phyloP scores from a whole-genome alignment of 2,113 vertebrate genomes.

The Tamias sibiricus region DNA sequence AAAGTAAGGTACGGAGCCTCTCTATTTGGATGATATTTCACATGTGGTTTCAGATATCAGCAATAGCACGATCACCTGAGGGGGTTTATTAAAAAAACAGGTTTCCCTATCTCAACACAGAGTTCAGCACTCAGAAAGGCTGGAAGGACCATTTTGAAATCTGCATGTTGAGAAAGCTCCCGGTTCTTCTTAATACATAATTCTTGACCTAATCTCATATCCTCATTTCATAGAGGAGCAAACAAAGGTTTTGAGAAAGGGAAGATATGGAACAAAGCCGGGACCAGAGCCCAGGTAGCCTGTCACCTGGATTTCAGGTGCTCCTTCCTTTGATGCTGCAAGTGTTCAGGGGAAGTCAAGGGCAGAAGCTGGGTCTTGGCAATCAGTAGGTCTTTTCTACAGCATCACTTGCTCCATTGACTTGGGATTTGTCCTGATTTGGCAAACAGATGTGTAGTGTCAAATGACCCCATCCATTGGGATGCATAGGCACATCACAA shows the following conservation, averaged over 20 bases:
- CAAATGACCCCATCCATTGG: not conserved
- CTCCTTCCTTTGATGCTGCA: not conserved
- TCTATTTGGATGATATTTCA: not conserved
- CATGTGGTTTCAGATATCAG: not conserved
- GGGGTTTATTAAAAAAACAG: not conserved
- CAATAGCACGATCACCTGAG: fast-evolving
- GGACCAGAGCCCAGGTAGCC: not conserved
- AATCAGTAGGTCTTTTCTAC: fast-evolving
- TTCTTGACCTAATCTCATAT: not conserved
- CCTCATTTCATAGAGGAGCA: not conserved
- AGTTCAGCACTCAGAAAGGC: not conserved
- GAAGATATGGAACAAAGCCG: not conserved
- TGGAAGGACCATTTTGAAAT: not conserved
- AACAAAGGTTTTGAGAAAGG: not conserved
- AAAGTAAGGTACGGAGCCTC: not conserved
- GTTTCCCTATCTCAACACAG: not conserved
- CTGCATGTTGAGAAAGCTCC: not conserved
- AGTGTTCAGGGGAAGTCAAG: not conserved
- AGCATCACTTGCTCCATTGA: fast-evolving
- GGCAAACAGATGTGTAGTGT: too few species aligned
- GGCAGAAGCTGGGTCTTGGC: not conserved
- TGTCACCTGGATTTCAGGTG: too few species aligned
- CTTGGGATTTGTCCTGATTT: not conserved
- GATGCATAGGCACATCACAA: too few species aligned
- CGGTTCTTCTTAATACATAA: not conserved